Conservation (phyloP, 2,113 vertebrate species). For the Gasterosteus aculeatus region DNA sequence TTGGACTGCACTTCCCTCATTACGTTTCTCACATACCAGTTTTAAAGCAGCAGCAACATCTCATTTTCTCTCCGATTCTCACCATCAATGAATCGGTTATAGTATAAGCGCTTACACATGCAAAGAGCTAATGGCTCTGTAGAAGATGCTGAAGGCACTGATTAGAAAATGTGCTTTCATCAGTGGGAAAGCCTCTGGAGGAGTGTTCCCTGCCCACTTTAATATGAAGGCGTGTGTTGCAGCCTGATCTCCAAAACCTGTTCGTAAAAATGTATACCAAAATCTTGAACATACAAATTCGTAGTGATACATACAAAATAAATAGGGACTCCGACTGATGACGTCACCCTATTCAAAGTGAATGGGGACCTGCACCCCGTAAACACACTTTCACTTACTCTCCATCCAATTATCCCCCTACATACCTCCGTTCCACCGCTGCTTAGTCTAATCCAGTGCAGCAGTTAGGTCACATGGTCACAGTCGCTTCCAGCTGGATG, state of each 20-base stretch:
- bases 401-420: constrained; percentile 23
- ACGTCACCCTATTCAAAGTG: too few species aligned
- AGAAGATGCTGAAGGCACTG: neutral
- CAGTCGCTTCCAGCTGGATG: constrained; percentile 21
- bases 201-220: constrained; percentile 13
- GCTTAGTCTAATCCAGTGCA: constrained; percentile 34
- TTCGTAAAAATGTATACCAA: too few species aligned
- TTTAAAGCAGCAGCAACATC: constrained; percentile 1
- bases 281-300: too few species aligned
- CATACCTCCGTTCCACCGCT: constrained; percentile 8
- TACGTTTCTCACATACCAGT: neutral
- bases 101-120: neutral
- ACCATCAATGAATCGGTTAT: neutral
- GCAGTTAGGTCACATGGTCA: constrained; percentile 26
- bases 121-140: constrained; percentile 25
- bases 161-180: constrained; percentile 33
- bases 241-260: too few species aligned
- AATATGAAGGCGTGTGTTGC: constrained; percentile 9
- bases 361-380: too few species aligned
- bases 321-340: too few species aligned
- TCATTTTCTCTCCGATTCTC: constrained; percentile 9
- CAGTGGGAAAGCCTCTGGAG: constrained; percentile 12
- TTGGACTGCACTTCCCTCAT: accelerated
- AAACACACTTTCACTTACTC: neutral
- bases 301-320: too few species aligned